These are phyloP conservation scores for Gnathonemus longibarbis DNA, from an alignment of 2,113 vertebrate species.

Conservation along the genomic window DNA sequence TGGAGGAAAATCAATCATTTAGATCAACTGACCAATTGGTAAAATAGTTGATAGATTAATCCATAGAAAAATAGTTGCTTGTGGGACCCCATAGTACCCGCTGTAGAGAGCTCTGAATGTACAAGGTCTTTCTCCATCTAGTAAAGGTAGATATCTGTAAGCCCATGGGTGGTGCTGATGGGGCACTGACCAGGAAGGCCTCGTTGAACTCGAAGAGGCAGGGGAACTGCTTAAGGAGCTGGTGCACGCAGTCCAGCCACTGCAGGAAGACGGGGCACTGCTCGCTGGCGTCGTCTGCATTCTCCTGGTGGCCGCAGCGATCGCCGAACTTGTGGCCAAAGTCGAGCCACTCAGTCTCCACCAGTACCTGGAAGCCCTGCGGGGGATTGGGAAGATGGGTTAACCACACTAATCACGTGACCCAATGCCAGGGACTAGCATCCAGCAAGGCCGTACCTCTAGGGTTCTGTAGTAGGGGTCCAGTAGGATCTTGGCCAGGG, in stretches of 20 bases:
- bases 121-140: not conserved
- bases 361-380: conserved; percentile 93
- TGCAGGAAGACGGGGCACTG: conserved; percentile 97
- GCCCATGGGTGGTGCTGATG: not conserved
- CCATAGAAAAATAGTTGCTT: no score
- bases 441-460: conserved; percentile 62
- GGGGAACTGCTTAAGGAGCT: conserved; percentile 95
- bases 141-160: not conserved
- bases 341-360: conserved; percentile 95
- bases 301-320: conserved; percentile 95
- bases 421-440: not conserved
- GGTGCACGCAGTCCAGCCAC: conserved; percentile 95
- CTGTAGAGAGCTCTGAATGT: not conserved
- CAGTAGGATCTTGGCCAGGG: conserved; percentile 84
- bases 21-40: no score
- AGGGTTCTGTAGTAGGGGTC: conserved; percentile 95
- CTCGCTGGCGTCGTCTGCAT: conserved; percentile 85
- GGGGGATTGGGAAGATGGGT: not conserved
- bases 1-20: no score
- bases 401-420: not conserved
- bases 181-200: conserved; percentile 82
- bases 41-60: no score
- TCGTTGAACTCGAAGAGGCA: conserved; percentile 97
- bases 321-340: conserved; percentile 97
- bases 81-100: not conserved